Percentiles rank a stretch among this genome's conserved stretches.
Conservation (phyloP, 2,888 invertebrate species). For the Timema cristinae region DNA sequence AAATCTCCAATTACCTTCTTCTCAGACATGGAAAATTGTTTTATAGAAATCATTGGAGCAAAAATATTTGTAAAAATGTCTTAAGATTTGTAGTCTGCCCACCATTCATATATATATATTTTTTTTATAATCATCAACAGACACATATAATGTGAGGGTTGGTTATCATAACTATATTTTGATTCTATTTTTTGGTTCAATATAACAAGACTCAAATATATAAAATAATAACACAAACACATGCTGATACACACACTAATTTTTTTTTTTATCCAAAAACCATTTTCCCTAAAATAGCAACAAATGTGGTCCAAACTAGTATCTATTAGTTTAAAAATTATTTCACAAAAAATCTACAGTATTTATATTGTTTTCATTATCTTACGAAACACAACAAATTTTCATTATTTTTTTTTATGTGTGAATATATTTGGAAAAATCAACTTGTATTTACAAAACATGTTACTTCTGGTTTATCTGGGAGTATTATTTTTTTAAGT, state of each 20-base stretch:
- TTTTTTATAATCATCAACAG: background rate
- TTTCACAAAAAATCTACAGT: slow-evolving; percentile 11
- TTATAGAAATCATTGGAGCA: no score
- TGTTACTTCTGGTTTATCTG: background rate
- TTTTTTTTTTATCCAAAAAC: background rate
- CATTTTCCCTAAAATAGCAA: background rate
- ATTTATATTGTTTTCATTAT: slow-evolving; percentile 7
- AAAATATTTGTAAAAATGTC: no score
- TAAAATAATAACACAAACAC: slow-evolving; percentile 12
- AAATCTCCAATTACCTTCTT: no score
- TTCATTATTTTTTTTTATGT: background rate
- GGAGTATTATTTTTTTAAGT: slow-evolving; percentile 7
- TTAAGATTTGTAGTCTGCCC: no score
- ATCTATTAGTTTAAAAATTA: background rate
- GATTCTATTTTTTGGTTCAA: background rate
- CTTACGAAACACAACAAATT: slow-evolving; percentile 14
- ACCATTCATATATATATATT: no score
- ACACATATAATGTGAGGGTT: background rate
- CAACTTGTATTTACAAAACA: slow-evolving; percentile 14
- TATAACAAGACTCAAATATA: slow-evolving; percentile 12
- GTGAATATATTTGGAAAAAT: slow-evolving; percentile 12
- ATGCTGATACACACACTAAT: background rate
- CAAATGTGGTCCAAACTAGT: slow-evolving; percentile 3
- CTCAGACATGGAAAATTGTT: no score
- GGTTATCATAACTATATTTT: slow-evolving; percentile 13